phyloP scores from a whole-genome alignment of 2,888 invertebrate species.

The Latheticus oryzae region DNA sequence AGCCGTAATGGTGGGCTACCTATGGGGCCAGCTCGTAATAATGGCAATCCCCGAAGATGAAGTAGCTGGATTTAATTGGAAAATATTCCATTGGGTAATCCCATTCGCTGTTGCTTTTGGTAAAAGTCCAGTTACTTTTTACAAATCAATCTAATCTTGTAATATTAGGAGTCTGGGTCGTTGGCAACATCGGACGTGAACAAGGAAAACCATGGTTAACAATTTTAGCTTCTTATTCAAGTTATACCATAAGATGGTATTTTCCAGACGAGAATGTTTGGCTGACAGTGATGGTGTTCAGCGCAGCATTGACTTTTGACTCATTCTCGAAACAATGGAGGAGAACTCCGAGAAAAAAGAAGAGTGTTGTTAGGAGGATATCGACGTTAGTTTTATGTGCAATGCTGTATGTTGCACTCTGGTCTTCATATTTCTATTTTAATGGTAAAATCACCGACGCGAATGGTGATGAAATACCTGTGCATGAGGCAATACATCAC shows the following conservation, averaged over 20 bases:
- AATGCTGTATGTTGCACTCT: constrained; percentile 77
- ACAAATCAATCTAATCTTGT: constrained; percentile 16
- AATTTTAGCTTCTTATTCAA: constrained; percentile 74
- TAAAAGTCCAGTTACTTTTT: no score
- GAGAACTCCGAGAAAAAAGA: constrained; percentile 70
- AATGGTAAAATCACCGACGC: constrained; percentile 86
- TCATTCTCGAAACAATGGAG: constrained; percentile 84
- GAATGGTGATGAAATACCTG: constrained; percentile 84
- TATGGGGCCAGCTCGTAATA: constrained; percentile 82
- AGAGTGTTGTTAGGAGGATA: constrained; percentile 65
- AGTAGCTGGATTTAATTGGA: constrained; percentile 77
- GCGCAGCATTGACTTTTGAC: constrained; percentile 78
- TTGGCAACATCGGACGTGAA: constrained; percentile 91
- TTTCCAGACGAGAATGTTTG: constrained; percentile 80
- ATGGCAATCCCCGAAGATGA: constrained; percentile 83
- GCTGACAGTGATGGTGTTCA: constrained; percentile 75
- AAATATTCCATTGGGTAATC: constrained; percentile 74
- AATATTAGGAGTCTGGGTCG: constrained; percentile 91
- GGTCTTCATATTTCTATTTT: constrained; percentile 86
- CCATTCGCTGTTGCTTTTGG: constrained; percentile 81
- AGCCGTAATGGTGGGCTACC: constrained; percentile 80
- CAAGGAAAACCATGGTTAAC: constrained; percentile 79
- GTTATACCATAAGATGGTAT: constrained; percentile 78
- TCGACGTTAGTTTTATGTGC: constrained; percentile 72
- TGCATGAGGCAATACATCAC: constrained; percentile 89